Conservation (phyloP, 2,113 vertebrate genomes). For the Oreotrochilus melanogaster region DNA sequence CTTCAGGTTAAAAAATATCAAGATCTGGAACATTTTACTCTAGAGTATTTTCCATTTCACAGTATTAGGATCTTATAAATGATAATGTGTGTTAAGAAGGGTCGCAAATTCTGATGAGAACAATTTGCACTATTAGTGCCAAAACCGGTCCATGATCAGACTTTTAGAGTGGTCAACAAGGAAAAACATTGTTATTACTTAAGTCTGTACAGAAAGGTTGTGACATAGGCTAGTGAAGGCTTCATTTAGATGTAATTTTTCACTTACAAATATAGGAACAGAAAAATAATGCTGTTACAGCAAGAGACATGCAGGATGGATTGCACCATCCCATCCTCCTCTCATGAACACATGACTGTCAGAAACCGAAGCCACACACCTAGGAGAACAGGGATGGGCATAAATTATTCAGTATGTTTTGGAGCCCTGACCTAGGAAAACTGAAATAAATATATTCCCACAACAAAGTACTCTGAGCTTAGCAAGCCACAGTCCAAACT, state of each 20-base stretch:
- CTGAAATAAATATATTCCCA: background rate
- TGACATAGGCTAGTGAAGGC: background rate
- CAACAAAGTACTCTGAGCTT: background rate
- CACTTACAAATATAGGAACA: background rate
- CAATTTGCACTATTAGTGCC: background rate
- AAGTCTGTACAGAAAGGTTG: background rate
- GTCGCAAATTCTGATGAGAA: background rate
- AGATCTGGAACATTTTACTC: background rate
- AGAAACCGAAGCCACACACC: background rate
- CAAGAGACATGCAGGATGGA: background rate
- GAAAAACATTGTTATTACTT: background rate
- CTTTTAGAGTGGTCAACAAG: background rate
- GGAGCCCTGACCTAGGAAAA: background rate
- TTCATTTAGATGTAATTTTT: background rate
- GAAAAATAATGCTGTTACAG: background rate
- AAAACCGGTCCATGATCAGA: background rate
- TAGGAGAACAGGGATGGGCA: background rate
- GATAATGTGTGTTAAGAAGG: background rate
- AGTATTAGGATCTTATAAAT: background rate
- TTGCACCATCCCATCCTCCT: background rate
- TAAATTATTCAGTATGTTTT: constrained; percentile 13
- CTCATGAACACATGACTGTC: background rate
- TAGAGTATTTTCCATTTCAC: background rate
- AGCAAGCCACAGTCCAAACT: background rate
- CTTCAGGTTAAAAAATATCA: background rate